Evolutionary conservation across 2,797 vertebrate genomes (phyloP), one percentile per base, ranked within the genome.

Genomic region (Falco novaeseelandiae): DNA sequence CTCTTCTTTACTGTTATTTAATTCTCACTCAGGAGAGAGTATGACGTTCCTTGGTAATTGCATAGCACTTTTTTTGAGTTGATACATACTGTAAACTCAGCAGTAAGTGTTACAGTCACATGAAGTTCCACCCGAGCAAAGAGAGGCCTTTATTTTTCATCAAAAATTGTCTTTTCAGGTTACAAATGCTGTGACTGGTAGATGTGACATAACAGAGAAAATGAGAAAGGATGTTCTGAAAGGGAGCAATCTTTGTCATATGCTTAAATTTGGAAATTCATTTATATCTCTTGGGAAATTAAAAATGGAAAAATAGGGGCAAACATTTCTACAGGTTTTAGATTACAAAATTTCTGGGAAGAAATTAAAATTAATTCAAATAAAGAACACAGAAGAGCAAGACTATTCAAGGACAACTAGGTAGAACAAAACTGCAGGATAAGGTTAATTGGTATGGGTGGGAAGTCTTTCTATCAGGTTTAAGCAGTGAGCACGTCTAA

Each of bases 371-470:
- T 30, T 82, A 69, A 85, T 97, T 97, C 82, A 97, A 83, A 95
- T 87, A 58, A 88, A 73, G 55, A 79, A 19, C 66, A 92, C 25
- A 82, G 81, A 83, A 52, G n/a, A 92, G 83, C 61, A 90, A 83
- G 74, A 66, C 58, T 79, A 87, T 94, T 97, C 97, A 98, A 98
- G 95, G 97, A 94, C 89, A 51, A 66, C 71, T 94, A 91, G 76
- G 82, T 89, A 94, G 94, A 94, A 94, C 79, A 90, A 86, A 97
- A 94, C 94, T 96, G 78, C 83, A 86, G 87, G 70, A 82, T 96
- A 93, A 93, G 94, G 90, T 97, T 98, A 98, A 98, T 97, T 98
- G 93, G 94, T 95, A 96, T 97, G 96, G 86, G 82, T 48, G 27
- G 83, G 73, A 97, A 96, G 91, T 51, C 95, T 94, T 97, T 95